Conservation (phyloP, 2,113 vertebrate genomes). For the Genyomyrus donnyi region DNA sequence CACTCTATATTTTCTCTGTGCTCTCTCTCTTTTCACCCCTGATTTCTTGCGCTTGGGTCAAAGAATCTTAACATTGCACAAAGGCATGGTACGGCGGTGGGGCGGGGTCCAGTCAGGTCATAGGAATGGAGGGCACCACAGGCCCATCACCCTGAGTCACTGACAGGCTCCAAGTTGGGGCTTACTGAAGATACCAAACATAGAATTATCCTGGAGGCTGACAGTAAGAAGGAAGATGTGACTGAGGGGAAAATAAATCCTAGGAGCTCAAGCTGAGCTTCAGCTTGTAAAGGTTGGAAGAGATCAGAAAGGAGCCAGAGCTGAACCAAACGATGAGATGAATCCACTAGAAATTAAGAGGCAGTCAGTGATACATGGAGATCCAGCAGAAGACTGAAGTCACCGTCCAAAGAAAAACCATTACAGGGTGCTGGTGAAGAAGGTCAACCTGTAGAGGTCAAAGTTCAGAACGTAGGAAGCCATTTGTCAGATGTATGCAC, state of each 20-base stretch:
- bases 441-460: not conserved
- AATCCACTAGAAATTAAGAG: constrained; percentile 16
- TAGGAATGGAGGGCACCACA: not conserved
- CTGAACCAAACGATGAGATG: constrained; percentile 16
- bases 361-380: not conserved
- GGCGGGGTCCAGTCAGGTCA: constrained; percentile 15
- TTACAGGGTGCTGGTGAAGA: not conserved
- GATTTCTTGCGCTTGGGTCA: constrained; percentile 43
- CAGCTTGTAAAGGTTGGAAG: constrained; percentile 23
- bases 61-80: constrained; percentile 49
- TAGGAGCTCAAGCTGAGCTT: not conserved
- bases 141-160: not conserved
- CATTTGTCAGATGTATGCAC: not conserved
- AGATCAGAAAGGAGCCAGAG: constrained; percentile 23
- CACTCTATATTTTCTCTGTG: constrained; percentile 38
- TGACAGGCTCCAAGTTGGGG: not conserved
- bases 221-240: constrained; percentile 40
- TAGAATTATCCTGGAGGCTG: constrained; percentile 28
- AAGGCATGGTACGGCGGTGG: constrained; percentile 35
- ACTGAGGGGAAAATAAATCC: constrained; percentile 11
- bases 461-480: not conserved
- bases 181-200: constrained; percentile 5
- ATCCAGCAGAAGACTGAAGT: constrained; percentile 6
- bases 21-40: constrained; percentile 44
- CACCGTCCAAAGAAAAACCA: not conserved